Conservation (phyloP, 37 sponge, comb jelly and placozoan genomes). For the Axinella damicornis region DNA sequence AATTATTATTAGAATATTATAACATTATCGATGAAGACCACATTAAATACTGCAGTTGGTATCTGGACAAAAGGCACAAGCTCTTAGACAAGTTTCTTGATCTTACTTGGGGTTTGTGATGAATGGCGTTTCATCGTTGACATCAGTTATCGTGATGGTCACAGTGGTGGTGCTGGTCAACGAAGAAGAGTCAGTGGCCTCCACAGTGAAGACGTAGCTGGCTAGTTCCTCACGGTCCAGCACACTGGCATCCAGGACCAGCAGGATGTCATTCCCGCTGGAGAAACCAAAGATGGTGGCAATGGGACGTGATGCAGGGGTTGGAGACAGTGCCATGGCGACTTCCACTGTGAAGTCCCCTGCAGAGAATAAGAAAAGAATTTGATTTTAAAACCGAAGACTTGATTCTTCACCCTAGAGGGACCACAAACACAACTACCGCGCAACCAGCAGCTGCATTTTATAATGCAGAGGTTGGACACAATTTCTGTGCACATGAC, state of each 20-base stretch:
- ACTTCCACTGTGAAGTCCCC: not conserved
- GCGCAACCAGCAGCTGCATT: no score
- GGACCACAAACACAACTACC: no score
- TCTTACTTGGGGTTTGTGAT: constrained; percentile 54
- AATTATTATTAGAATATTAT: no score
- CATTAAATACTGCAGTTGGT: no score
- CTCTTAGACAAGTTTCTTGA: no score
- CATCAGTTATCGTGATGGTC: constrained; percentile 49
- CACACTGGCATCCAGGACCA: constrained; percentile 27
- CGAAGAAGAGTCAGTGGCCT: constrained; percentile 39
- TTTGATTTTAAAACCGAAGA: no score
- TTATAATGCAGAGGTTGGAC: no score
- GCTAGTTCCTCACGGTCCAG: constrained; percentile 44
- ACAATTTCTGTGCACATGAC: no score
- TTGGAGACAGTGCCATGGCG: not conserved
- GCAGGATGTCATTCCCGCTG: not conserved
- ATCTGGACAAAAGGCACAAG: no score
- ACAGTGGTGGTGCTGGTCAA: constrained; percentile 24
- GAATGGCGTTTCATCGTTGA: constrained; percentile 69
- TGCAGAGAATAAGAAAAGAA: not conserved
- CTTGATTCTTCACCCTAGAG: no score
- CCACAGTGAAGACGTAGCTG: constrained; percentile 38
- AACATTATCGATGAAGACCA: no score
- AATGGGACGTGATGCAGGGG: not conserved
- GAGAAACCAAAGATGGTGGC: constrained; percentile 38